Conservation (phyloP, 2,888 invertebrate genomes). For the Trichogramma dendrolimi region DNA sequence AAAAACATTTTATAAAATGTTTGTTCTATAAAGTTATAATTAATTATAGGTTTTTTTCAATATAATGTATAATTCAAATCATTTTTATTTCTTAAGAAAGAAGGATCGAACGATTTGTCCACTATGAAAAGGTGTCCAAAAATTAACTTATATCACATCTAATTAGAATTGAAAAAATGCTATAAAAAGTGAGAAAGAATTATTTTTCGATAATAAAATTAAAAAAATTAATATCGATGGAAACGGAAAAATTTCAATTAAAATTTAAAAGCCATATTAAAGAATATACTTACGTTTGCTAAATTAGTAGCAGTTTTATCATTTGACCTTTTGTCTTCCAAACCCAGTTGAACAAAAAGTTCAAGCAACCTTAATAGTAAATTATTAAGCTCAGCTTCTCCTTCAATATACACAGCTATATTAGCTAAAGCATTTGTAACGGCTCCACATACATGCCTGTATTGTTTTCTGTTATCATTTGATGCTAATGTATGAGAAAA, state of each 20-base stretch:
- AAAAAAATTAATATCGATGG: neutral
- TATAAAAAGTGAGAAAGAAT: no score
- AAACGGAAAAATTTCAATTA: neutral
- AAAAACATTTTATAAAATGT: neutral
- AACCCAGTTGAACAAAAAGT: conserved; percentile 93
- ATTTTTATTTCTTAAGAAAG: neutral
- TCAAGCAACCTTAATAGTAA: conserved; percentile 85
- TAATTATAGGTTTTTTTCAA: neutral
- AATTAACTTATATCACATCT: neutral
- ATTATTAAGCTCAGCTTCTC: conserved; percentile 79
- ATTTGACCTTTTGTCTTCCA: conserved; percentile 93
- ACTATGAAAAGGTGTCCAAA: no score
- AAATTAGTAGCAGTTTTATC: conserved; percentile 68
- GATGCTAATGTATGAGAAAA: conserved; percentile 85
- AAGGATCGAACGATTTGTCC: neutral
- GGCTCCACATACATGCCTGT: conserved; percentile 82
- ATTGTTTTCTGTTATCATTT: conserved; percentile 54
- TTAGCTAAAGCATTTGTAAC: conserved; percentile 96
- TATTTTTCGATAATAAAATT: no score
- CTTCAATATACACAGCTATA: conserved; percentile 90
- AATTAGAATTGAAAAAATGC: no score
- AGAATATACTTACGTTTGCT: conserved; percentile 52
- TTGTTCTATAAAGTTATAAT: neutral
- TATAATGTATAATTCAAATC: neutral
- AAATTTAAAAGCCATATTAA: conserved; percentile 14